phyloP scores from a whole-genome alignment of 2,113 vertebrate genomes.

The Ochotona curzoniae region DNA sequence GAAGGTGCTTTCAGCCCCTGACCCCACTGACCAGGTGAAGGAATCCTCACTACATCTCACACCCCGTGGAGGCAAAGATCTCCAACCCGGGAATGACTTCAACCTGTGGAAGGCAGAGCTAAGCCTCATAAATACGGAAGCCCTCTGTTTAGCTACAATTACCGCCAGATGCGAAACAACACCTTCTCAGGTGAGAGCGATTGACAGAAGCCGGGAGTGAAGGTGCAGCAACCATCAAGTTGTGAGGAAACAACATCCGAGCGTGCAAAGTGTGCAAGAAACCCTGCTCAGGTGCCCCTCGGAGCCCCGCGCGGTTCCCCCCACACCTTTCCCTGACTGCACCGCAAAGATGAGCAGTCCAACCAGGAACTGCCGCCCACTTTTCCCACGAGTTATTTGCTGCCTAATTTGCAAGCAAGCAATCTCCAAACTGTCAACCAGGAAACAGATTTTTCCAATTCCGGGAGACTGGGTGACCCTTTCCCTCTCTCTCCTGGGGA shows the following conservation, averaged over 20 bases:
- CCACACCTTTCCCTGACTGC: background rate
- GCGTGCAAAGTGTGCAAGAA: background rate
- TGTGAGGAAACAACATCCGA: background rate
- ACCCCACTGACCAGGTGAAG: conserved; percentile 36
- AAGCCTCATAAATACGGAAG: background rate
- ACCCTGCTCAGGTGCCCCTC: background rate
- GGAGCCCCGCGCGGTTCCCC: background rate
- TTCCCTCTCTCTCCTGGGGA: background rate
- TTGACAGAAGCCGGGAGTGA: conserved; percentile 33
- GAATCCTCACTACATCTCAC: conserved; percentile 24
- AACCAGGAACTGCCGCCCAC: background rate
- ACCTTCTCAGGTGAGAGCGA: conserved; percentile 61
- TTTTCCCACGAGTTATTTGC: background rate
- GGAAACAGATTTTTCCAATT: conserved; percentile 16
- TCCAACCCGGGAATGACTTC: background rate
- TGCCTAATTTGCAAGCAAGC: background rate
- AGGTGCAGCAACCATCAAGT: conserved; percentile 52
- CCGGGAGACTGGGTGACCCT: background rate
- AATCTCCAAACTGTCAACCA: background rate
- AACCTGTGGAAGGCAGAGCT: background rate
- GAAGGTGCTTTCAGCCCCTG: background rate
- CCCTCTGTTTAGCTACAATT: conserved; percentile 73
- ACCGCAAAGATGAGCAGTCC: conserved; percentile 9
- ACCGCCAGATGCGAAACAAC: conserved; percentile 64
- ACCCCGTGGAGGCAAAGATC: background rate